Evolutionary conservation across 1,140 invertebrate species (phyloP).

Genomic region (Maconellicoccus hirsutus): DNA sequence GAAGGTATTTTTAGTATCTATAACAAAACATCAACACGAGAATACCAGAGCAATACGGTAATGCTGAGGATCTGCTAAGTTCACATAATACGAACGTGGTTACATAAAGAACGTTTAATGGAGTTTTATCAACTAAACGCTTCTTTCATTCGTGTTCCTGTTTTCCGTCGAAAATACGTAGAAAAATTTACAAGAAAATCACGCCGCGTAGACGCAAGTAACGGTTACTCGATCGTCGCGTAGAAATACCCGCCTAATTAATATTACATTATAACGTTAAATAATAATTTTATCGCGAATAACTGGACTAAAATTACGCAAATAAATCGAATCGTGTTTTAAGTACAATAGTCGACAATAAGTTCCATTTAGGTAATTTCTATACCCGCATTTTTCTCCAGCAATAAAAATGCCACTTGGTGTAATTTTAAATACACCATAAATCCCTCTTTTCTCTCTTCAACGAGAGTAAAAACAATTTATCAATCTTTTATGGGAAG

Average conservation of each 20-base stretch:
- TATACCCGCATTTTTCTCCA: neutral
- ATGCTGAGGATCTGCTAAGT: neutral
- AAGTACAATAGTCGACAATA: neutral
- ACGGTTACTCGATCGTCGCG: neutral
- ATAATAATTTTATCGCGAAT: neutral
- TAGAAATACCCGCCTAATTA: neutral
- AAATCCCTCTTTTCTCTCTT: too few relatives aligned
- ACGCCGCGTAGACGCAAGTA: neutral
- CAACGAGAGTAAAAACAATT: too few relatives aligned
- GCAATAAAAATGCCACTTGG: too few relatives aligned
- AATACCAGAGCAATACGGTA: neutral
- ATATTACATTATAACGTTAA: constrained; percentile 6
- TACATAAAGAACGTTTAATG: constrained; percentile 10
- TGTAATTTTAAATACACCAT: too few relatives aligned
- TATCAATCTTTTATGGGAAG: too few relatives aligned
- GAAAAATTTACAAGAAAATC: neutral
- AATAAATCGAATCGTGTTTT: neutral
- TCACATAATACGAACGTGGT: neutral
- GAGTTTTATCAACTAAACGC: neutral
- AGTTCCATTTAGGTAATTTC: neutral
- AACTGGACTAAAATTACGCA: constrained; percentile 4
- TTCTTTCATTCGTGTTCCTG: neutral
- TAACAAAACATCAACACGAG: too few relatives aligned
- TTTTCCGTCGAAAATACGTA: neutral
- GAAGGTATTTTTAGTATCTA: too few relatives aligned